Conservation (phyloP, 2,113 vertebrate species). For the Bagarius yarrelli region DNA sequence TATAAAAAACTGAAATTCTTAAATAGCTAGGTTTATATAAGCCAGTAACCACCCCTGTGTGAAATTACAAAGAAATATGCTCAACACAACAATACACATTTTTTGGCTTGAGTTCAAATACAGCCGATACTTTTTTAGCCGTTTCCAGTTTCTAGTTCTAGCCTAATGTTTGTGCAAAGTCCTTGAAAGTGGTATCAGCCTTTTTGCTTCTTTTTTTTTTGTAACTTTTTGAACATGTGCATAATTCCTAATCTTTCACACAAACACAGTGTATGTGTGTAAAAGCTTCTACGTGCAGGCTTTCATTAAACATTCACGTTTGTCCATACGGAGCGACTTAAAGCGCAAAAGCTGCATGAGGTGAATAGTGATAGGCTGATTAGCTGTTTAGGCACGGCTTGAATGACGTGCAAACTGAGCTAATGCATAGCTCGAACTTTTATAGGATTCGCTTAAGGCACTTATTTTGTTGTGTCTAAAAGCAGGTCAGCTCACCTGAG, state of each 20-base stretch:
- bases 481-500: conserved; percentile 35
- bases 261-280: background rate
- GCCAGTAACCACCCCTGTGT: no score
- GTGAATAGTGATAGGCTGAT: background rate
- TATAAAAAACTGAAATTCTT: no score
- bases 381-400: conserved; percentile 32
- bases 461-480: conserved; percentile 36
- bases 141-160: background rate
- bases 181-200: background rate
- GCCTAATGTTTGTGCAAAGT: background rate
- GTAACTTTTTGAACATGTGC: background rate
- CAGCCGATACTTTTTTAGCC: background rate
- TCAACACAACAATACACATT: no score
- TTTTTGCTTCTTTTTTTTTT: background rate
- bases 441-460: conserved; percentile 55
- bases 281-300: no score
- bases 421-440: conserved; percentile 52
- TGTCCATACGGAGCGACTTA: background rate
- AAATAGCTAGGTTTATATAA: no score
- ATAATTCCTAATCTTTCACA: background rate
- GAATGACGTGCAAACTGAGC: conserved; percentile 41
- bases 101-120: no score
- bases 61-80: no score
- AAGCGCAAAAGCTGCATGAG: background rate
- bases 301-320: background rate